phyloP scores from a whole-genome alignment of 2,797 vertebrate genomes.

The Phrynocephalus forsythii region DNA sequence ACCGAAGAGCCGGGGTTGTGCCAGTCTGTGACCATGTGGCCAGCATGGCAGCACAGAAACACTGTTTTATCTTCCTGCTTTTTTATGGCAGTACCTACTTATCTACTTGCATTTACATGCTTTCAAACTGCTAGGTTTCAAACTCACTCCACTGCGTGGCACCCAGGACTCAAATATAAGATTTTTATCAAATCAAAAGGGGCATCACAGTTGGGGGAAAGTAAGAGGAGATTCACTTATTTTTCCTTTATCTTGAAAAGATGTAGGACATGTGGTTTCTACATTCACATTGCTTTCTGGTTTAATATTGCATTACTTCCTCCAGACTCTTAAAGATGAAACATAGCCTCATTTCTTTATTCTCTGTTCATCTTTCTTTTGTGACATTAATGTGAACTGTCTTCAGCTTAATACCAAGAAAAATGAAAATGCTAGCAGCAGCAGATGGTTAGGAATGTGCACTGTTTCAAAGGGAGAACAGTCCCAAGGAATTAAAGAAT shows the following conservation, averaged over 20 bases:
- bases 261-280: not conserved
- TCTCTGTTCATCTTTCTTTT: conserved; percentile 33
- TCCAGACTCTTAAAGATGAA: conserved; percentile 24
- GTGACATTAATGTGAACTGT: conserved; percentile 56
- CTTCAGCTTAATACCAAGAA: conserved; percentile 50
- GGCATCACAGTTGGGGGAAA: too few relatives aligned
- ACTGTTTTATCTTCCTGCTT: too few relatives aligned
- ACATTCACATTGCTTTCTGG: conserved; percentile 18
- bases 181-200: not conserved
- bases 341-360: conserved; percentile 35
- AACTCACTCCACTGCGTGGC: too few relatives aligned
- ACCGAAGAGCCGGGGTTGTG: too few relatives aligned
- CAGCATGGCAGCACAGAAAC: too few relatives aligned
- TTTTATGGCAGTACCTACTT: too few relatives aligned
- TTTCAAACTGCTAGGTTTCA: too few relatives aligned
- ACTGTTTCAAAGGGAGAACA: conserved; percentile 52
- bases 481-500: not conserved
- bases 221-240: not conserved
- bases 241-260: not conserved
- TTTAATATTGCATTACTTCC: conserved; percentile 38
- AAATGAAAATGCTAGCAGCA: conserved; percentile 56
- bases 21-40: too few relatives aligned
- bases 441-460: conserved; percentile 50
- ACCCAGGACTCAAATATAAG: not conserved
- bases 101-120: too few relatives aligned